Evolutionary conservation across 2,888 invertebrate genomes (phyloP), one percentile per base, ranked within the genome.

Genomic region (Conus canariensis): DNA sequence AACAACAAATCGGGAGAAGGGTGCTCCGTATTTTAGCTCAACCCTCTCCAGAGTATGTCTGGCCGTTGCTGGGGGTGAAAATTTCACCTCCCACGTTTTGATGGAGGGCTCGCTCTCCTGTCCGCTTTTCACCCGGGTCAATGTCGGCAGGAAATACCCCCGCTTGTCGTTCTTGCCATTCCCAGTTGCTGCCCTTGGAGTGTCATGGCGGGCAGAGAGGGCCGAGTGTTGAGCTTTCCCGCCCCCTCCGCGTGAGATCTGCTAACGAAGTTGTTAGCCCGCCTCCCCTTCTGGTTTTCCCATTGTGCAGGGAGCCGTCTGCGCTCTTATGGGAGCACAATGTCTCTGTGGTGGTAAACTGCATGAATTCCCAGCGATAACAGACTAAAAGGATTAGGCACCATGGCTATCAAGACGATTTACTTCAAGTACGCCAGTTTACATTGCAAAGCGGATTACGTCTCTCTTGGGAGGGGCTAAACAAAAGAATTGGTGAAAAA

Each of bases 241-340:
- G 86, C 87, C 87, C 74, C 0, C 87, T 56, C 87, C 7, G 86
- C 87, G 56, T 25, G 87, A 45, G 87, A 14, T 9, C 74, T 58
- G 74, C 87, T 87, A 87, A 87, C 87, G 87, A 87, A 87, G 87
- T 74, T 58, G 87, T 87, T 87, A 87, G 86, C 14, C 60, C 9
- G 45, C 86, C 86, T 86, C 64, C 67, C 45, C 45, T 30, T 86
- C 64, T 86, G 64, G 30, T 45, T 30, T 25, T 25, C 10, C 64
- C 64, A 25, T 86, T 86, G 64, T 86, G 14, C 12, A 25, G 30
- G 58, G 45, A 14, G 30, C n/a, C 60, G 64, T 22, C 16, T 67
- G 25, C 64, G 8, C 60, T 85, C 60, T 4, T 25, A 10, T 16
- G n/a, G 60, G 56, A 85, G 59, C n/a, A 85, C 85, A 85, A 85